Evolutionary conservation across 1,140 invertebrate species (phyloP).

Genomic region (Dreissena polymorpha): DNA sequence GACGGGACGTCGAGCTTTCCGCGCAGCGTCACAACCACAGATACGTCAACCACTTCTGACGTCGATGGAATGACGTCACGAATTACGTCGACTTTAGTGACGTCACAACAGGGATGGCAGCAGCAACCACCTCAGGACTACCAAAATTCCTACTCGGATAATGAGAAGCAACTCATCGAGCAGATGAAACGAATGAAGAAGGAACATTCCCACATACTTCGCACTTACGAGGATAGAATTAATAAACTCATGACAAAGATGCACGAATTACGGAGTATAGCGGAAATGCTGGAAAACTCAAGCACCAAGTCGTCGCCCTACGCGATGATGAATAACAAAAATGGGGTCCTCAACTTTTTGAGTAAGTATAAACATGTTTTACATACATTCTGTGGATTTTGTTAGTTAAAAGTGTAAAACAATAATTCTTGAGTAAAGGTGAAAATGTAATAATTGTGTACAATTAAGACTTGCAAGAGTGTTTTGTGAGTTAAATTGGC

Average conservation of each 20-base stretch:
- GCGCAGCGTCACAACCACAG: constrained; percentile 23
- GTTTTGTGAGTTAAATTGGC: too few species aligned
- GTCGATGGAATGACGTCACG: constrained; percentile 36
- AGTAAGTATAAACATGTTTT: constrained; percentile 57
- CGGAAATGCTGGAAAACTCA: constrained; percentile 76
- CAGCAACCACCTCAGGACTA: constrained; percentile 58
- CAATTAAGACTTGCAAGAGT: too few species aligned
- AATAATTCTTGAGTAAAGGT: too few species aligned
- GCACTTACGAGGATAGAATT: constrained; percentile 75
- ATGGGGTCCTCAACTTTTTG: constrained; percentile 65
- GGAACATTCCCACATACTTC: constrained; percentile 72
- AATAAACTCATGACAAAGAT: constrained; percentile 78
- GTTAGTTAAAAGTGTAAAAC: too few species aligned
- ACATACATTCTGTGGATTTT: background rate
- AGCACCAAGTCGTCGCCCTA: constrained; percentile 74
- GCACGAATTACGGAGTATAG: constrained; percentile 75
- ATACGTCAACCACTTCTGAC: constrained; percentile 40
- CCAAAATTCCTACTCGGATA: constrained; percentile 74
- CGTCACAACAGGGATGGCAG: constrained; percentile 49
- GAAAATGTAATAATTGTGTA: too few species aligned
- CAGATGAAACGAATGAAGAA: constrained; percentile 77
- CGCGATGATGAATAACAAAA: constrained; percentile 68
- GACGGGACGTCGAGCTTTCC: constrained; percentile 38
- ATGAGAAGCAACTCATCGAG: constrained; percentile 78
- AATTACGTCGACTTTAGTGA: background rate